These are phyloP conservation scores for Tachysurus vachellii DNA, from an alignment of 2,113 vertebrate species.

Conservation along the genomic window DNA sequence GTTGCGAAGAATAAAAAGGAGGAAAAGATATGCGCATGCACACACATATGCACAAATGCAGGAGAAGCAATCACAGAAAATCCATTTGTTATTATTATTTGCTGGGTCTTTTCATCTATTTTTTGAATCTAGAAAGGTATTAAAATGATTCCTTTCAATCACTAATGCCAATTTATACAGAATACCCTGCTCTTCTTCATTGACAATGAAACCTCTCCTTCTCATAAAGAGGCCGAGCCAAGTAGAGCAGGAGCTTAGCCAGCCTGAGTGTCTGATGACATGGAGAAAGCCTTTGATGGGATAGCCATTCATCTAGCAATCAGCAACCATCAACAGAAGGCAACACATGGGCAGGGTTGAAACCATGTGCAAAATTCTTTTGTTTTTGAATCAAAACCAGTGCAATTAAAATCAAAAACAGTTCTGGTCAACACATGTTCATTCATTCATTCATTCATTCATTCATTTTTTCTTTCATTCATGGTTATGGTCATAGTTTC, in stretches of 20 bases:
- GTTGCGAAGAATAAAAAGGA: not conserved
- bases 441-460: not conserved
- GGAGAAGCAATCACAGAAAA: slow-evolving; percentile 31
- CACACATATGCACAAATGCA: not conserved
- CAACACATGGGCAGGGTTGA: slow-evolving; percentile 42
- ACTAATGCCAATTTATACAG: slow-evolving; percentile 45
- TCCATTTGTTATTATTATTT: slow-evolving; percentile 57
- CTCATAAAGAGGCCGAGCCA: slow-evolving; percentile 18
- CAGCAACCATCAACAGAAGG: slow-evolving; percentile 55
- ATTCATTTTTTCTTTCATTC: not conserved
- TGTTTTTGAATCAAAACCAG: not conserved
- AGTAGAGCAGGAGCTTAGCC: slow-evolving; percentile 36
- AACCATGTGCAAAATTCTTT: not conserved
- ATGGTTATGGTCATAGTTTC: not conserved
- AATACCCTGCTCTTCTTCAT: slow-evolving; percentile 17
- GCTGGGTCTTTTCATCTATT: slow-evolving; percentile 48
- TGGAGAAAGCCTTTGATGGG: slow-evolving; percentile 40
- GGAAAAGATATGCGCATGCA: not conserved
- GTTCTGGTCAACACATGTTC: not conserved
- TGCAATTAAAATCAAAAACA: not conserved
- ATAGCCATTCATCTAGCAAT: slow-evolving; percentile 57
- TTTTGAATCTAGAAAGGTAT: slow-evolving; percentile 49
- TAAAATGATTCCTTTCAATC: slow-evolving; percentile 58
- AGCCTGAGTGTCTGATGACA: slow-evolving; percentile 33
- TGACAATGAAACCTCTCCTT: slow-evolving; percentile 9